Base-by-base conservation (phyloP, 1,140 invertebrate genomes). In the Thereuonema tuberculata region DNA sequence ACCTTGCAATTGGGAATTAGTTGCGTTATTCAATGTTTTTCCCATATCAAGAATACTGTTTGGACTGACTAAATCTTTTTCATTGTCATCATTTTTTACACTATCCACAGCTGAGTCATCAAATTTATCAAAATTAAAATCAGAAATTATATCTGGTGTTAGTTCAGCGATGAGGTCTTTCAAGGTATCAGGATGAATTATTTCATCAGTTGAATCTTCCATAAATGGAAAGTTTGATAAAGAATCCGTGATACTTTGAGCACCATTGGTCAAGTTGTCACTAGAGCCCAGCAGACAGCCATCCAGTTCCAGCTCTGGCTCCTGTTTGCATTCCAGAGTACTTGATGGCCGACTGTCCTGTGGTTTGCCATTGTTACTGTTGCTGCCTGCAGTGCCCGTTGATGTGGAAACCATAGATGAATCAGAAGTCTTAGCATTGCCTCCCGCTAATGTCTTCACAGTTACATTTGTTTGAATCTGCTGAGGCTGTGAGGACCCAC, bases 401-500 rank as follows among this genome's bases (percentile, higher is more conserved):
- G 52, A 21, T n/a, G 2, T n/a, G 20, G 77, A 76, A 59, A 80
- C 71, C 61, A 81, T 0, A 69, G 68, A 53, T 71, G 75, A 28
- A 69, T 53, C 49, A 26, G 37, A 46, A 25, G 57, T 48, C 23
- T 46, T 59, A n/a, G 31, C 66, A 20, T 87, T 82, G 87, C 21
- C 21, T 12, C 53, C 48, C 21, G 59, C 84, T 57, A 89, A 76
- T 0, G 89, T 85, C 69, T 90, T 92, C 31, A 93, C 88, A 5
- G 88, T 91, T n/a, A 93, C 88, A 74, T 91, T 92, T 48, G 89
- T 91, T 27, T 87, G 89, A 56, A 91, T 91, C 69, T 89, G 88
- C 67, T 90, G 87, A n/a, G 86, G 82, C 66, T 87, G 85, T 5
- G 85, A 85, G 28, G 85, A 85, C 26, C 85, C 81, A 43, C 83